Percentiles rank a stretch among this genome's conserved stretches.
These are phyloP conservation scores for Anser cygnoides DNA, from an alignment of 2,113 vertebrate genomes.

Conservation along the genomic window DNA sequence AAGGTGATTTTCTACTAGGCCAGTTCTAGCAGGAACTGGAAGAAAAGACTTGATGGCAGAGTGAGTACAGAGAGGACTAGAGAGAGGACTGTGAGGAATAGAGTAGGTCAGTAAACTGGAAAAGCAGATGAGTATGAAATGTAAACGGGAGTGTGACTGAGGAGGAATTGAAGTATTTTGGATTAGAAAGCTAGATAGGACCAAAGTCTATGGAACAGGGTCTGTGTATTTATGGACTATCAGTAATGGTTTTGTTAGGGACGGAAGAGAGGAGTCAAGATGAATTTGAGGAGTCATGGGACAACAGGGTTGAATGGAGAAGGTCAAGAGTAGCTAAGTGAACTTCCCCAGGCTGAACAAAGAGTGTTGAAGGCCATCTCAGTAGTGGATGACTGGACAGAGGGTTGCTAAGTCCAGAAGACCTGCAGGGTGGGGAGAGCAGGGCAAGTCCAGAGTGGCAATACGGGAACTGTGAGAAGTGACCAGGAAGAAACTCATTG, in stretches of 20 bases:
- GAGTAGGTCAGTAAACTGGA: neutral
- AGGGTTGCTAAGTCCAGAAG: neutral
- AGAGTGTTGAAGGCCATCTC: neutral
- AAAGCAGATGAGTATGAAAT: neutral
- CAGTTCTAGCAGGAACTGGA: neutral
- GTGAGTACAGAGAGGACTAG: neutral
- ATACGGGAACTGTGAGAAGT: neutral
- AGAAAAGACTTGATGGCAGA: neutral
- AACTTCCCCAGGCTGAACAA: neutral
- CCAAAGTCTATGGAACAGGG: neutral
- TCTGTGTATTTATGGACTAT: neutral
- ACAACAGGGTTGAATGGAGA: neutral
- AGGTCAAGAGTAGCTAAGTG: neutral
- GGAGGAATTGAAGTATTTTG: neutral
- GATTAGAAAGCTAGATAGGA: neutral
- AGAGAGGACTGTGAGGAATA: neutral
- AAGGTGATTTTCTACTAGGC: neutral
- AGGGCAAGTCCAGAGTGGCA: neutral
- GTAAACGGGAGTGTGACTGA: neutral
- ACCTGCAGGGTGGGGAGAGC: neutral
- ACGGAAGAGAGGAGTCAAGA: neutral
- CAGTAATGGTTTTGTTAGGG: neutral
- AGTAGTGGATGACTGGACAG: neutral
- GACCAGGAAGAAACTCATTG: neutral
- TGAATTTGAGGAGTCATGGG: neutral